Evolutionary conservation across 2,797 vertebrate genomes (phyloP).

Genomic region (Protonibea diacanthus): DNA sequence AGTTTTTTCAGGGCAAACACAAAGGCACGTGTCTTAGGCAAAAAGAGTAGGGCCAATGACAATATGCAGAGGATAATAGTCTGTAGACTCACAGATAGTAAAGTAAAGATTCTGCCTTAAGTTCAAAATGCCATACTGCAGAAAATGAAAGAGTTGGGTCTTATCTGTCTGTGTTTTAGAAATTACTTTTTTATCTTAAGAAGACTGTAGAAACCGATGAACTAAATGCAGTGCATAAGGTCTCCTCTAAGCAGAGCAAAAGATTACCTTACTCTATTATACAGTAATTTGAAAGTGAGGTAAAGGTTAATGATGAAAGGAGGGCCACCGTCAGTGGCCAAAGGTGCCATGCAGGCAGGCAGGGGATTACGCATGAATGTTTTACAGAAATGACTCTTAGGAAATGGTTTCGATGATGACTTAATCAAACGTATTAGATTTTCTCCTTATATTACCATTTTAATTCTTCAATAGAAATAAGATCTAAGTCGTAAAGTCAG

Average conservation of each 20-base stretch:
- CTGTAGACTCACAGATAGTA: conserved; percentile 47
- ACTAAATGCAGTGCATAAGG: conserved; percentile 79
- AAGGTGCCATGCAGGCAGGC: conserved; percentile 65
- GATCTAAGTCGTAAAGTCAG: not conserved
- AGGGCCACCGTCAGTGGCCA: conserved; percentile 67
- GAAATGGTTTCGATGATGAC: conserved; percentile 52
- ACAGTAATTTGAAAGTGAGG: conserved; percentile 81
- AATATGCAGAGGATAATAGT: conserved; percentile 45
- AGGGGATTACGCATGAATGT: conserved; percentile 66
- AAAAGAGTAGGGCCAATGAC: conserved; percentile 33
- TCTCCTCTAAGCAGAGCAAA: conserved; percentile 75
- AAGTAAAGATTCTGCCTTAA: conserved; percentile 61
- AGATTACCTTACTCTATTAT: conserved; percentile 81
- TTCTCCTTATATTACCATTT: not conserved
- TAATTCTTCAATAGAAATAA: not conserved
- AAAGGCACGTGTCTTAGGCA: conserved; percentile 23
- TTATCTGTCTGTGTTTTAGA: conserved; percentile 75
- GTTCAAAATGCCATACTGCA: conserved; percentile 70
- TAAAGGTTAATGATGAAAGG: conserved; percentile 85
- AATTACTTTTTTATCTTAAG: conserved; percentile 80
- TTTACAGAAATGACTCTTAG: conserved; percentile 61
- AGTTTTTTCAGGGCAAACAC: not conserved
- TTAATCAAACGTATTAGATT: conserved; percentile 41
- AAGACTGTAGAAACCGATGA: conserved; percentile 71
- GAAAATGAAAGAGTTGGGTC: conserved; percentile 67